Evolutionary conservation across 2,797 vertebrate species (phyloP), one percentile per base, ranked within the genome.

Genomic region (Sarcophilus harrisii): DNA sequence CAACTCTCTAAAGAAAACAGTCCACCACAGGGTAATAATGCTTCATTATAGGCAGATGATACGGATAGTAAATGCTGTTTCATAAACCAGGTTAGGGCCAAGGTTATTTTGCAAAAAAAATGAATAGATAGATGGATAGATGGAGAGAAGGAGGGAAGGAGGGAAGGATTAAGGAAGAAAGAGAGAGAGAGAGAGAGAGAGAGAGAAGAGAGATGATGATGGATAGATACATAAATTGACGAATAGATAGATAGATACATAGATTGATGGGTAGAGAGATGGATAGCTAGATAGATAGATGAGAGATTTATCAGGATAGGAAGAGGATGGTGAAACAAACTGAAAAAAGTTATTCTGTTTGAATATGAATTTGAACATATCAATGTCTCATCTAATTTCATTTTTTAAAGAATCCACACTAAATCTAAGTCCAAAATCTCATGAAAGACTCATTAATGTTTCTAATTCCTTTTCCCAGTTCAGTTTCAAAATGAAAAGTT

Each of bases 11-110:
- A 90, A 91, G 14, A 90, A 4, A 93, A 16, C 28, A 66, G 92
- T 94, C 92, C 93, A 92, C 32, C 21, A 92, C 38, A 92, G 32
- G 94, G 92, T 92, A 90, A 95, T 58, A 94, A 95, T 57, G 73
- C 38, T 81, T 81, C 73, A 81, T 45, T 81, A 81, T 45, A 8
- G 21, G 21, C 45, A 2, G 73, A 81, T 81, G 73, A 81, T 81
- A 45, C 5, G 9, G 73, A 81, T 45, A 27, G 8, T 11, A 45
- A 81, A 45, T 24, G 38, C 21, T 24, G 21, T 27, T 81, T 81
- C n/a, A 81, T 81, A 96, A 30, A 87, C 58, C 30, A 90, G 59
- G 21, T 90, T 91, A 81, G 32, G 4, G 0, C 30, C 60, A 2
- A 38, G 27, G 58, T 93, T 28, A n/a, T n/a, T n/a, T n/a, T 54